Evolutionary conservation across 2,888 invertebrate genomes (phyloP), one percentile per base, ranked within the genome.

Genomic region (Pomacea canaliculata): DNA sequence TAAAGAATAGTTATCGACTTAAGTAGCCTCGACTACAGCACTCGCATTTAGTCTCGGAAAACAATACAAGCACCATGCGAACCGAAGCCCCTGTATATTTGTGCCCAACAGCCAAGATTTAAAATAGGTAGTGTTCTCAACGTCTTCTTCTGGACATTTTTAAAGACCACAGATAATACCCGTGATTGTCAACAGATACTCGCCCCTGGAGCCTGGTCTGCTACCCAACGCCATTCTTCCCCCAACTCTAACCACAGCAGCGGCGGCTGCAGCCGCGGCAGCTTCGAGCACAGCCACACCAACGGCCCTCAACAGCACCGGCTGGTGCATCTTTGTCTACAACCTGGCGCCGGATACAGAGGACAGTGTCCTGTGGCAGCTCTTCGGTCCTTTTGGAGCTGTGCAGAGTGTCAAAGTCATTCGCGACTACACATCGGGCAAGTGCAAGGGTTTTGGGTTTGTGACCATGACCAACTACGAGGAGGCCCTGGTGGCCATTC

Each of bases 381-480:
- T 97, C 86, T 98, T 98, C 92, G 98, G 97, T 83, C 98, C 98
- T 70, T 98, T 98, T 90, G 98, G 98, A 88, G 97, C 97, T 88
- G 97, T 98, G 89, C 96, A 97, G 92, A 96, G 96, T 92, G 97
- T 98, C 86, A 98, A 98, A 93, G 97, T 98, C 87, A 96, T 97
- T 91, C 94, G 97, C 89, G 97, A 98, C 93, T 94, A 96, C 88
- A 95, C 96, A 89, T 97, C 97, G 84, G 97, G 97, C 93, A 98
- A 98, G 92, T 98, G 98, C 93, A 98, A 97, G 93, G 98, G 98
- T 67, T 98, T 97, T 92, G 98, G 97, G 85, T 98, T 98, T 92
- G 97, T 98, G 85, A 97, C 97, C 83, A 98, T 98, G 98, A 97
- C 97, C 91, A 97, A 97, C 92, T 98, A 98, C 91, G 97, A 98